A percentile compares a stretch with the other conserved stretches of the same genome.
phyloP scores from a whole-genome alignment of 2,888 invertebrate species.

The Mellilla xanthometata region DNA sequence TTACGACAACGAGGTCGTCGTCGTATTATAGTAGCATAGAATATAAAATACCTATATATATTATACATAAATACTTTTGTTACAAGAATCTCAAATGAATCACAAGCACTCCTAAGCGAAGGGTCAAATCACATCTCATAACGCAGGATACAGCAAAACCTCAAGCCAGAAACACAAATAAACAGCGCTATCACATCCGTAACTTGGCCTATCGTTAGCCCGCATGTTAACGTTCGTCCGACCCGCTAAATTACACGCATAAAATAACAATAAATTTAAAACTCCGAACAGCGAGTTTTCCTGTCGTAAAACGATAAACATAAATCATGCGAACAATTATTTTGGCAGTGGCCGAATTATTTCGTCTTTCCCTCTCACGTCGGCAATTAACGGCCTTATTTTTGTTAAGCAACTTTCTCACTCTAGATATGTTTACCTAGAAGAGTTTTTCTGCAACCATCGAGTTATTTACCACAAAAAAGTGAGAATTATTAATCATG shows the following conservation, averaged over 20 bases:
- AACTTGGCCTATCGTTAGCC: slow-evolving; percentile 27
- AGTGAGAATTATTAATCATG: too few species aligned
- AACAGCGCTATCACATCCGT: slow-evolving; percentile 16
- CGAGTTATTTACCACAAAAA: too few species aligned
- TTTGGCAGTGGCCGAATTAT: slow-evolving; percentile 54
- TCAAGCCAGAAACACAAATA: slow-evolving; percentile 7
- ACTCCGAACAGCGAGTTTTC: slow-evolving; percentile 51
- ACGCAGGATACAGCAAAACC: background rate
- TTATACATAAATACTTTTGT: too few species aligned
- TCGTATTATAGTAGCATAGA: too few species aligned
- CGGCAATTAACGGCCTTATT: slow-evolving; percentile 41
- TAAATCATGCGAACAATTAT: slow-evolving; percentile 59
- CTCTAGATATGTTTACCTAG: too few species aligned
- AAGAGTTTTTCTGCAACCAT: too few species aligned
- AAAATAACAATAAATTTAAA: slow-evolving; percentile 58
- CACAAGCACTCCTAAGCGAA: too few species aligned
- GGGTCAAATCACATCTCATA: too few species aligned
- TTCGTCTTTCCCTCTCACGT: slow-evolving; percentile 54
- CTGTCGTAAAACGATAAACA: slow-evolving; percentile 56
- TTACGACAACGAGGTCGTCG: too few species aligned
- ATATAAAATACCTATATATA: too few species aligned
- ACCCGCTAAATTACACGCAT: slow-evolving; percentile 46
- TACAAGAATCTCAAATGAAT: too few species aligned
- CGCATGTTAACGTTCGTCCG: slow-evolving; percentile 32
- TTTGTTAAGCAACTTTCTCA: too few species aligned